Percentiles rank a stretch among this genome's conserved stretches.
Evolutionary conservation across 2,113 vertebrate species (phyloP).

Genomic region (Empidonax traillii): DNA sequence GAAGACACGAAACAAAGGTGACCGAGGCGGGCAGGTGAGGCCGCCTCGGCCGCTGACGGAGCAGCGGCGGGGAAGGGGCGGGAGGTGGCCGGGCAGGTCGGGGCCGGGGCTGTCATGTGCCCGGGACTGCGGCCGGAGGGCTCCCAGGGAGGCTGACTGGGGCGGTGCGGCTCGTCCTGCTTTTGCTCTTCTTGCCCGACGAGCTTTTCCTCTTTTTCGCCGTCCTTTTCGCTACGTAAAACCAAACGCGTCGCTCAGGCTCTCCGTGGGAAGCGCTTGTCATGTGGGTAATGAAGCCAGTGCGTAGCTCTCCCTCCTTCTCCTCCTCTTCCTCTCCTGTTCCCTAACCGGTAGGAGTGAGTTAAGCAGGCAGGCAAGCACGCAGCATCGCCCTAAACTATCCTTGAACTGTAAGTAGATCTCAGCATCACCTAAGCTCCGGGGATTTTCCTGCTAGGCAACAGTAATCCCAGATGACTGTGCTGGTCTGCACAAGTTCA

Average conservation of each 20-base stretch:
- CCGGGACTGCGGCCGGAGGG: background rate
- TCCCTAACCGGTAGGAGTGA: background rate
- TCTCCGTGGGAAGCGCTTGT: background rate
- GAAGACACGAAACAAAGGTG: background rate
- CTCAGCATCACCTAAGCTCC: background rate
- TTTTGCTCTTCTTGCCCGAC: background rate
- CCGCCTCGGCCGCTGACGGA: background rate
- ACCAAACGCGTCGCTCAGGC: background rate
- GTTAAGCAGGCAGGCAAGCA: background rate
- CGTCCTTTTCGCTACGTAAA: background rate
- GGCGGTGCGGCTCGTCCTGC: background rate
- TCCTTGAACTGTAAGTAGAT: background rate
- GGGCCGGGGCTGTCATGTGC: background rate
- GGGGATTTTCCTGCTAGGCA: constrained; percentile 8
- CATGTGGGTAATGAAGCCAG: background rate
- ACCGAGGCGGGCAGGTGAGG: background rate
- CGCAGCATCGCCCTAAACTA: background rate
- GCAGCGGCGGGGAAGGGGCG: background rate
- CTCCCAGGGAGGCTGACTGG: background rate
- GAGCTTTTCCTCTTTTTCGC: background rate
- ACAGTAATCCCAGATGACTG: background rate
- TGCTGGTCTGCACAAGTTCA: background rate
- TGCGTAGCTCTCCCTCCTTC: background rate
- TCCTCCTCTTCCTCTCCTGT: background rate
- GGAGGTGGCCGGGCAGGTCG: background rate